Evolutionary conservation across 2,797 vertebrate genomes (phyloP).

Genomic region (Anisognathus igniventris): DNA sequence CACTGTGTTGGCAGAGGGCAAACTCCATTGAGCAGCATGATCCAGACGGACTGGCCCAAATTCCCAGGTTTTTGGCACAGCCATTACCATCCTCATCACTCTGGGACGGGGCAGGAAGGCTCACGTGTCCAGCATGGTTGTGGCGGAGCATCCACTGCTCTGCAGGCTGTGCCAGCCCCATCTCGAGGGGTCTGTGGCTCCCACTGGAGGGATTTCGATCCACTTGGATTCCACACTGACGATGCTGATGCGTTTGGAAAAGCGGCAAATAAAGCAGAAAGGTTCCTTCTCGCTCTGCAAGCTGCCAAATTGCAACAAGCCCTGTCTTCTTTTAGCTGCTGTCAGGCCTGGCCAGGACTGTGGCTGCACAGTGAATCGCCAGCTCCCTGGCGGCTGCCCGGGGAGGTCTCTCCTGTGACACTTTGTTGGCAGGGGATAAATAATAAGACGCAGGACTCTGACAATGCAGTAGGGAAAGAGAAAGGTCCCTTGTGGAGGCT

Average conservation of each 20-base stretch:
- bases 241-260: neutral
- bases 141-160: neutral
- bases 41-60: neutral
- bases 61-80: neutral
- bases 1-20: neutral
- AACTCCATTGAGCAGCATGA: neutral
- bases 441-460: conserved; percentile 14
- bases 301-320: conserved; percentile 38
- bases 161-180: neutral
- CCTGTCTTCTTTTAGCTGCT: conserved; percentile 18
- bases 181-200: neutral
- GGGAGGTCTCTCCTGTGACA: conserved; percentile 48
- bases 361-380: neutral
- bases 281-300: neutral
- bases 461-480: neutral
- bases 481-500: conserved; percentile 50
- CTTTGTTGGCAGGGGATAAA: conserved; percentile 53
- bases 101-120: neutral
- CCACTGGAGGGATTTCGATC: neutral
- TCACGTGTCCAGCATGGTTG: neutral
- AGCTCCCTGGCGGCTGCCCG: neutral
- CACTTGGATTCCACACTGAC: conserved; percentile 18
- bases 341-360: neutral
- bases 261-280: conserved; percentile 30
- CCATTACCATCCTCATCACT: neutral